Evolutionary conservation across 1,140 invertebrate genomes (phyloP), one percentile per base, ranked within the genome.

Genomic region (Antheraea mylitta): DNA sequence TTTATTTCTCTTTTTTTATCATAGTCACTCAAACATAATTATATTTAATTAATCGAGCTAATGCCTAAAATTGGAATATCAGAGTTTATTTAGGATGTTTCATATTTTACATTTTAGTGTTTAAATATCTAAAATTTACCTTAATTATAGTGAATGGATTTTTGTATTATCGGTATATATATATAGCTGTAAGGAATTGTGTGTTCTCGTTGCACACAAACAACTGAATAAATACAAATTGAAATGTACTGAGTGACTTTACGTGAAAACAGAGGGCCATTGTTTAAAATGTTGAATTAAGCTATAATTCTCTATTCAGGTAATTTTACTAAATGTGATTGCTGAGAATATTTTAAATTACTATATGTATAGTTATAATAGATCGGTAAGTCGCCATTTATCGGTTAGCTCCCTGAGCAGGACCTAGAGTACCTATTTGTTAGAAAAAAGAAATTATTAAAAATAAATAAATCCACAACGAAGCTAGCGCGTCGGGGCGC

Each of bases 11-110:
- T 86, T 88, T 70, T 89, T 84, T 78, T 61, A 6, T 88, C 85
- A 87, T 92, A 92, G 88, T 92, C 88, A 92, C 87, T 90, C 88
- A 83, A 89, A 80, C 87, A 87, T 90, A 89, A 16, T 61, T 61
- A 30, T 89, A 90, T 90, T 88, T 90, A 88, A 87, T 86, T 87
- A 89, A 90, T 90, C 87, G 86, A 89, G 85, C 87, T 89, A 90
- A 91, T 84, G 89, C 87, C 88, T 90, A 92, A 87, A 90, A 87
- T 90, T 92, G 88, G 88, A 89, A 90, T 92, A 92, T 92, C 89
- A 90, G 89, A 92, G 87, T 92, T 92, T 92, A 92, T 92, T 92
- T 92, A 92, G 88, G 88, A 92, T 89, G 89, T 92, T 90, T 90
- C 81, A 90, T 92, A 90, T 89, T 90, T 89, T 91, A 91, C 89